Percentiles rank a stretch among this genome's conserved stretches.
phyloP scores from a whole-genome alignment of 2,797 vertebrate genomes.

The Pteropus rufus region DNA sequence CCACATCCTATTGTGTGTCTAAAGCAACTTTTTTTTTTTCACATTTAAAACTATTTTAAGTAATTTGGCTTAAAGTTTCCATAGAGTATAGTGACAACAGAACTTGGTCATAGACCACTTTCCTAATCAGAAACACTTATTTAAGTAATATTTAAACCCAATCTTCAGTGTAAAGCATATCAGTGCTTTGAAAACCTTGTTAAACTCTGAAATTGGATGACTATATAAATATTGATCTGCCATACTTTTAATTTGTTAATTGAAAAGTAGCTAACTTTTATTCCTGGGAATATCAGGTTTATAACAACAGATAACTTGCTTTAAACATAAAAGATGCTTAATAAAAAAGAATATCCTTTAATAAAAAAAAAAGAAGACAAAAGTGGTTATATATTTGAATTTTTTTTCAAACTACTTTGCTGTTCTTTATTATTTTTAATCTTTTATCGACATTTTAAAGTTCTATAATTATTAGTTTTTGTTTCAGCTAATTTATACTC shows the following conservation, averaged over 20 bases:
- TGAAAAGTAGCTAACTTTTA: constrained; percentile 19
- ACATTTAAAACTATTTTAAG: constrained; percentile 21
- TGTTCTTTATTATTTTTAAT: neutral
- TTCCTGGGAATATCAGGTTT: neutral
- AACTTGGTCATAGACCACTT: neutral
- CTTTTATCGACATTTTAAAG: constrained; percentile 43
- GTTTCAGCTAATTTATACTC: neutral
- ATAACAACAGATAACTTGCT: neutral
- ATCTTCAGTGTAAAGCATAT: neutral
- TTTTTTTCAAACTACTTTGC: neutral
- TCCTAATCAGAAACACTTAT: constrained; percentile 1
- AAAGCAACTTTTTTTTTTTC: neutral
- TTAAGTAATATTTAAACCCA: neutral
- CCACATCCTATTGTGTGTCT: neutral
- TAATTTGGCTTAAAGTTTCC: constrained; percentile 17
- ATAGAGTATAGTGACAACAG: neutral
- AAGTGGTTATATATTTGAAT: neutral
- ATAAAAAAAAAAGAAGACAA: neutral
- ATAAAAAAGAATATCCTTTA: neutral
- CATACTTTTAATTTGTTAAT: neutral
- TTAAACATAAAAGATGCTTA: neutral
- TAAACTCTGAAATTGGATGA: constrained; percentile 16
- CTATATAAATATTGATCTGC: neutral
- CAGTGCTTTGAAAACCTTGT: neutral
- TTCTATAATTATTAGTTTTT: constrained; percentile 2